Base-by-base conservation (phyloP, 2,113 vertebrate species). In the Carollia perspicillata region DNA sequence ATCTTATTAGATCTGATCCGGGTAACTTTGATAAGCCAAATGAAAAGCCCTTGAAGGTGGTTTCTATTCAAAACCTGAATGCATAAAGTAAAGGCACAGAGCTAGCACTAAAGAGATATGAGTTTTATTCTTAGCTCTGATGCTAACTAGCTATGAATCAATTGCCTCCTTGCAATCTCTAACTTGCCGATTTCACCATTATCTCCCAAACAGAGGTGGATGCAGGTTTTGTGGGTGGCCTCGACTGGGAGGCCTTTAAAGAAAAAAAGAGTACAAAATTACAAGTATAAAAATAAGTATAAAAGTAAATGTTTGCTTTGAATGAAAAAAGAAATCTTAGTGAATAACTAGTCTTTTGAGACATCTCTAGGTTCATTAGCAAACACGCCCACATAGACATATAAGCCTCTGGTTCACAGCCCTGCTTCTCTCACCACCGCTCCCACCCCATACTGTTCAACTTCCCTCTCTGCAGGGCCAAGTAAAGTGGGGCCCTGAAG, bases 1-100 rank as follows among this genome's bases (percentile, higher is more conserved):
- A 85, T 97, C 98, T 96, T 97, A 98, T 98, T 95, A 98, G 66
- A 79, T 42, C 89, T 84, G 95, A 87, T 71, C 22, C 69, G n/a
- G 63, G 58, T 84, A 58, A 44, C 72, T 95, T 78, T 89, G 75
- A 95, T 7, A 94, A 98, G 51, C 33, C 17, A 0, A 68, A 79
- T 93, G 44, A 89, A 86, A 68, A 95, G 30, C 30, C 12, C 10
- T 81, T 95, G 18, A 68, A 86, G 84, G 71, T 95, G 51, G 6
- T 22, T 75, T 49, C 51, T 55, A 78, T 81, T 79, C 35, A 71
- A 94, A 97, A 97, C 28, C 23, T 78, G 42, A 5, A 53, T 81
- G 14, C 66, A 4, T 60, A 91, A 69, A 80, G 58, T 40, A 63
- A 87, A 49, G 63, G 37, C 40, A 40, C n/a, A 69, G 42, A 71